phyloP scores from a whole-genome alignment of 2,797 vertebrate species.

The Periophthalmus magnuspinnatus region DNA sequence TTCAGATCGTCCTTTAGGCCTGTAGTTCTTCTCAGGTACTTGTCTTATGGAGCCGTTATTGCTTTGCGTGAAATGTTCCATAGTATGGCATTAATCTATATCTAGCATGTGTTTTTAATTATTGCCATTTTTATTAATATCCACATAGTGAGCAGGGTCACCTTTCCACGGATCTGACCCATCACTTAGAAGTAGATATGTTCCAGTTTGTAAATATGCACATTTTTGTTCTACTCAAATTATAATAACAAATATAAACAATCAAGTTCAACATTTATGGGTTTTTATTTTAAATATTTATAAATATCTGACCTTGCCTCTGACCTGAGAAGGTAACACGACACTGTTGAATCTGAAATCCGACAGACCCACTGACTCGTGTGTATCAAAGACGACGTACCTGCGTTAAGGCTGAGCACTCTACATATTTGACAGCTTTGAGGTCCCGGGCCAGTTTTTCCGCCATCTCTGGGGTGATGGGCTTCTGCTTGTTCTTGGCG shows the following conservation, averaged over 20 bases:
- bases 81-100: neutral
- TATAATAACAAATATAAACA: too few relatives aligned
- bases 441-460: constrained; percentile 95
- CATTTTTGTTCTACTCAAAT: too few relatives aligned
- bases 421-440: constrained; percentile 96
- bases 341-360: neutral
- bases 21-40: neutral
- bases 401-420: constrained; percentile 97
- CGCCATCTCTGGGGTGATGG: constrained; percentile 89
- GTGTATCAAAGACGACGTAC: constrained; percentile 60
- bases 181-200: neutral
- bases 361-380: constrained; percentile 12
- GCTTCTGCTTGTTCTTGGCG: constrained; percentile 98
- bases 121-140: too few relatives aligned
- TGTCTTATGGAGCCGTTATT: too few relatives aligned
- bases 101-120: too few relatives aligned
- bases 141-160: neutral
- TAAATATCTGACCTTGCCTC: neutral
- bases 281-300: too few relatives aligned
- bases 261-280: too few relatives aligned
- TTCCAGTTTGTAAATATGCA: too few relatives aligned
- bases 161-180: neutral
- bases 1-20: neutral
- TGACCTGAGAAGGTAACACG: neutral
- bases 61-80: neutral